phyloP scores from a whole-genome alignment of 2,113 vertebrate genomes.

The Microtus ochrogaster region DNA sequence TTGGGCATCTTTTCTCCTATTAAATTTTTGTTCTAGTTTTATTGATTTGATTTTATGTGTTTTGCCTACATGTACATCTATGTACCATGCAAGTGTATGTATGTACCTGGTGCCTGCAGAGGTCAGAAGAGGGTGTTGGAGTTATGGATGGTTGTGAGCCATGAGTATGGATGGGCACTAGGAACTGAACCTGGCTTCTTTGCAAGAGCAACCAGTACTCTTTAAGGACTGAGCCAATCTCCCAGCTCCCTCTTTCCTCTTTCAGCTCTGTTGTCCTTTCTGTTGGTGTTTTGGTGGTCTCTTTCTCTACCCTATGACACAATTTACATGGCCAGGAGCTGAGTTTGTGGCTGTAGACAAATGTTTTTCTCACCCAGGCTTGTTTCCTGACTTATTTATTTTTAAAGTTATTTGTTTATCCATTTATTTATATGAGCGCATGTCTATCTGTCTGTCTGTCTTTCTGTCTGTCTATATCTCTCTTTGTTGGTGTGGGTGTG shows the following conservation, averaged over 20 bases:
- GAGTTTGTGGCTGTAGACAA: background rate
- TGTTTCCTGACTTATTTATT: background rate
- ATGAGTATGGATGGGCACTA: background rate
- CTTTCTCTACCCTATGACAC: background rate
- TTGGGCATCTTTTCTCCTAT: background rate
- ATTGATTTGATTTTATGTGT: background rate
- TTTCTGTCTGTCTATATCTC: background rate
- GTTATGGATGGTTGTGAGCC: background rate
- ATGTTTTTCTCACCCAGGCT: background rate
- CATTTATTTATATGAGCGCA: background rate
- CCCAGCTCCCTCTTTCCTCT: background rate
- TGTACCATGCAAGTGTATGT: too few species aligned
- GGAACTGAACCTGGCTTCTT: background rate
- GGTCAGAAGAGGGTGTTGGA: background rate
- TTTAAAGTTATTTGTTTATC: background rate
- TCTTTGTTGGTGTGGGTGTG: background rate
- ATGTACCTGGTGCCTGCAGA: background rate
- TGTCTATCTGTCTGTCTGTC: background rate
- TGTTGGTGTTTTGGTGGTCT: background rate
- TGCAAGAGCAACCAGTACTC: background rate
- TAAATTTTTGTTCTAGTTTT: background rate
- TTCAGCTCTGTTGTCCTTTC: background rate
- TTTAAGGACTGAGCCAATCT: background rate
- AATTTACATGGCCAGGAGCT: background rate
- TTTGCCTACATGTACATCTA: background rate